Evolutionary conservation across 2,888 invertebrate genomes (phyloP).

Genomic region (Oligia latruncula): DNA sequence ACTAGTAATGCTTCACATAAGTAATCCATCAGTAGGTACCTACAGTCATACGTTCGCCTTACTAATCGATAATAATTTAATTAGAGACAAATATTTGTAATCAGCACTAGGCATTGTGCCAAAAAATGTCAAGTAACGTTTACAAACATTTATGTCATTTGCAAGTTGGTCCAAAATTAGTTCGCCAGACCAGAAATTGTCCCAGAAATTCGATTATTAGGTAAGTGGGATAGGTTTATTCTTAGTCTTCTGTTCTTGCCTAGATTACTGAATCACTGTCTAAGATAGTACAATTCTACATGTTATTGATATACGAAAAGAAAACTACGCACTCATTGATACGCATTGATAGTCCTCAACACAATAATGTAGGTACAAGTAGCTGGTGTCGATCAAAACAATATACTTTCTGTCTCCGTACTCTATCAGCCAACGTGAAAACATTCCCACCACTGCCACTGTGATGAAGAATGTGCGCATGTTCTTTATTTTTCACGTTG

Average conservation of each 20-base stretch:
- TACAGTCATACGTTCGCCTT: background rate
- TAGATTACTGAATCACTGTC: conserved; percentile 13
- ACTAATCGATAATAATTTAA: conserved; percentile 52
- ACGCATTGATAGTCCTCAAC: background rate
- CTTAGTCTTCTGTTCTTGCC: conserved; percentile 12
- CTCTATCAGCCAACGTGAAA: conserved; percentile 8
- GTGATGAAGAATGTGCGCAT: background rate
- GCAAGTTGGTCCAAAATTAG: background rate
- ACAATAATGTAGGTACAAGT: conserved; percentile 2
- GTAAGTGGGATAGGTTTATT: background rate
- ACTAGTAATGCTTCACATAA: conserved; percentile 13
- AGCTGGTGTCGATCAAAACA: conserved; percentile 26
- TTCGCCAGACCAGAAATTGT: background rate
- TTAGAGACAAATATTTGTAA: conserved; percentile 44
- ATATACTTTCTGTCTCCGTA: conserved; percentile 5
- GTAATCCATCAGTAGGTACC: conserved; percentile 5
- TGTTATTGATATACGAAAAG: conserved; percentile 20
- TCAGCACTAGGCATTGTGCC: conserved; percentile 35
- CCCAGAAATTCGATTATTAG: conserved; percentile 15
- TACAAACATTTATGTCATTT: background rate
- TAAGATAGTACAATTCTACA: conserved; percentile 1
- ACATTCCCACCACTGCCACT: conserved; percentile 32
- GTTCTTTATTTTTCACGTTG: background rate
- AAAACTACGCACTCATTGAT: conserved; percentile 5
- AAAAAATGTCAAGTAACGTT: conserved; percentile 23